These are phyloP conservation scores for Halcyon leucocephala DNA, from an alignment of 2,797 vertebrate genomes.

Conservation along the genomic window DNA sequence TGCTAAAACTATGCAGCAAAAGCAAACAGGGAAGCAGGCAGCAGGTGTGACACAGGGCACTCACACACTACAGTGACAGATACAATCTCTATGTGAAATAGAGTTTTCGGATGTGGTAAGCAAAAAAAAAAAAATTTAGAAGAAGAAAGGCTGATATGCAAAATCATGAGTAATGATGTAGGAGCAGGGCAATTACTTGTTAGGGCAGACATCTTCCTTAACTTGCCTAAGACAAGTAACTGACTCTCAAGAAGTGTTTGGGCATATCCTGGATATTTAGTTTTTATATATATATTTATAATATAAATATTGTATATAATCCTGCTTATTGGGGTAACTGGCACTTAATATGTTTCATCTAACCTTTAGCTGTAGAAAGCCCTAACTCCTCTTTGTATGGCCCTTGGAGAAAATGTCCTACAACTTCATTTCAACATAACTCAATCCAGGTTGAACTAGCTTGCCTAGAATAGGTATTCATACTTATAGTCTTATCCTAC, in stretches of 20 bases:
- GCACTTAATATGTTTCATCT: background rate
- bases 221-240: background rate
- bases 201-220: background rate
- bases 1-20: background rate
- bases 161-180: background rate
- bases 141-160: background rate
- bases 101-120: background rate
- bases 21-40: background rate
- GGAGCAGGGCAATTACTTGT: background rate
- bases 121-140: background rate
- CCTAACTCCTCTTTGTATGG: background rate
- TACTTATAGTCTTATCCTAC: background rate
- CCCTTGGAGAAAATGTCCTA: background rate
- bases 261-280: background rate
- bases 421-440: background rate
- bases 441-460: background rate
- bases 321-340: background rate
- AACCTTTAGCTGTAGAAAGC: background rate
- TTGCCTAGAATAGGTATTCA: no score
- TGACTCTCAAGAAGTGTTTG: background rate
- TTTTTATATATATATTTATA: no score
- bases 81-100: background rate
- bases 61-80: background rate
- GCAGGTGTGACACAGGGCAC: no score
- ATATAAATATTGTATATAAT: no score